phyloP scores from a whole-genome alignment of 2,888 invertebrate genomes.

The Phengaris arion region DNA sequence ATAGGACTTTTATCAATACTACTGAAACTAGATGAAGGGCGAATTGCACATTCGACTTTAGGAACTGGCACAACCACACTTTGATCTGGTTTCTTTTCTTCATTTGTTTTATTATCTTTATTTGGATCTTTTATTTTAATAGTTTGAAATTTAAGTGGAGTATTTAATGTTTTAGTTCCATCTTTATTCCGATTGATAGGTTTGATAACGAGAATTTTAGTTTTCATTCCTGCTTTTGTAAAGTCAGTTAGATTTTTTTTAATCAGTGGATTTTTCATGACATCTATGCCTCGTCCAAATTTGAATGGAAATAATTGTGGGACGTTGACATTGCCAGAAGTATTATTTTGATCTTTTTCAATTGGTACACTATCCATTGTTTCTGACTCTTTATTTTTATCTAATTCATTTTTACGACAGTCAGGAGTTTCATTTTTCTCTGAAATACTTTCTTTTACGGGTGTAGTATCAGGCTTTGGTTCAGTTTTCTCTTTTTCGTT shows the following conservation, averaged over 20 bases:
- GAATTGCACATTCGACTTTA: constrained; percentile 56
- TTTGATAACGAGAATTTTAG: constrained; percentile 72
- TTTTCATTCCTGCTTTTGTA: constrained; percentile 69
- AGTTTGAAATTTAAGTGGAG: constrained; percentile 71
- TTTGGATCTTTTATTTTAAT: constrained; percentile 85
- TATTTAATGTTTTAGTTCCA: constrained; percentile 49
- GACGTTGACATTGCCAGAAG: constrained; percentile 40
- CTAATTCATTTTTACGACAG: constrained; percentile 1
- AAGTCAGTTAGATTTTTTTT: constrained; percentile 69
- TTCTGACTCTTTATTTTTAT: constrained; percentile 14
- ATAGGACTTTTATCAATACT: constrained; percentile 74
- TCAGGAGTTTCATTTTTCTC: neutral
- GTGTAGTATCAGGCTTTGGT: neutral
- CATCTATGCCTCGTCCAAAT: constrained; percentile 64
- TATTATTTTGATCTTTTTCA: constrained; percentile 32
- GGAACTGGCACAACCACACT: constrained; percentile 69
- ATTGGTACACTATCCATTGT: constrained; percentile 30
- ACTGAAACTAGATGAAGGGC: constrained; percentile 42
- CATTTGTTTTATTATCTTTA: constrained; percentile 48
- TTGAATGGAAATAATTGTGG: constrained; percentile 60
- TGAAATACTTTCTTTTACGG: neutral
- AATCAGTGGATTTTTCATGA: constrained; percentile 68
- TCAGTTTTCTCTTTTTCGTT: neutral
- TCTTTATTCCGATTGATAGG: constrained; percentile 67
- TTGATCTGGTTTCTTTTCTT: constrained; percentile 60